Base-by-base conservation (phyloP, 2,797 vertebrate genomes). In the Chloroceryle amazona region DNA sequence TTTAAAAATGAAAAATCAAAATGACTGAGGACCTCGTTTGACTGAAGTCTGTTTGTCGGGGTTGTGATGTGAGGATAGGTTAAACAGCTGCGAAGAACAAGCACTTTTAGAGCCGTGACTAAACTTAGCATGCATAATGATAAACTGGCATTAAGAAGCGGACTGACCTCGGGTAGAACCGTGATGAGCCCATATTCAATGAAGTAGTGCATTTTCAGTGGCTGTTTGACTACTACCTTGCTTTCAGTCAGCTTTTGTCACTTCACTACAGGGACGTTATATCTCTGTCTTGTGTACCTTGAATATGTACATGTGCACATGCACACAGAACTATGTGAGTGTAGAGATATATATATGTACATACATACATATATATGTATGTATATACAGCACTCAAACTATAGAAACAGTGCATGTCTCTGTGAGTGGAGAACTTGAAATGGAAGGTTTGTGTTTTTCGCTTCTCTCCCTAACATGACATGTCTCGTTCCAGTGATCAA, bases 401-500 rank as follows among this genome's bases (percentile, higher is more conserved):
- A 8, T 28, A 72, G 57, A n/a, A 41, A 26, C 8, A 51, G 19
- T 14, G 11, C 52, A 26, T 41, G 10, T 66, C 42, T 82, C 28
- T 17, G 25, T 70, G 81, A 82, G 15, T 65, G 86, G 70, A 82
- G 90, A 86, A 92, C 84, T 87, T 75, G 54, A 55, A 79, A 92
- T 86, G 94, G 74, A 92, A 90, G 41, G 62, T 93, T 97, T 89
- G 66, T 94, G 37, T 96, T 95, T 93, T 96, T 94, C 61, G 46
- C 61, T 68, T 90, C 54, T 83, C 52, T 82, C 81, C 87, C 79
- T 96, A 96, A 96, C 95, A 96, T 98, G 98, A 97, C 98, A 98
- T 96, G 93, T 96, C 97, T 98, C 98, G 96, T 98, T 98, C 96
- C 90, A 92, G 80, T 98, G 98, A 98, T 98, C 97, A 98, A 98